Conservation (phyloP, 2,888 invertebrate genomes). For the Rotaria sp. region DNA sequence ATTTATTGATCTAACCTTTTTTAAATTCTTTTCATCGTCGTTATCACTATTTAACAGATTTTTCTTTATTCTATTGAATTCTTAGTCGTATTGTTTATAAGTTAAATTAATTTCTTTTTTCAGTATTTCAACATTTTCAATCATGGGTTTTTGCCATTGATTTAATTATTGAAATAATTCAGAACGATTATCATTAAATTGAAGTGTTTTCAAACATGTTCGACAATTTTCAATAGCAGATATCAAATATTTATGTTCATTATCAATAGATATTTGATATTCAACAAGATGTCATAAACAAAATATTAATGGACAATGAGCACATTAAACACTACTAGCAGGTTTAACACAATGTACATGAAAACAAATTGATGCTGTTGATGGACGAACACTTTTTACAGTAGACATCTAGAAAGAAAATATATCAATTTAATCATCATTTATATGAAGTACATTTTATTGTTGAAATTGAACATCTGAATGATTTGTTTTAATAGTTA, state of each 20-base stretch:
- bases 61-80: not conserved
- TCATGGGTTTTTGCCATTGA: not conserved
- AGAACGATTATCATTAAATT: not conserved
- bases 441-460: too few relatives aligned
- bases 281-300: conserved; percentile 8
- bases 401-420: not conserved
- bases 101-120: not conserved
- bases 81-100: not conserved
- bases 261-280: not conserved
- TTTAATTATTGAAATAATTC: not conserved
- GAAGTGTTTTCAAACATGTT: not conserved
- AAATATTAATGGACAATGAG: not conserved
- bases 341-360: not conserved
- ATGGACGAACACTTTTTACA: not conserved
- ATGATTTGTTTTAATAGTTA: too few relatives aligned
- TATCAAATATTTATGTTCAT: not conserved
- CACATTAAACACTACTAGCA: not conserved
- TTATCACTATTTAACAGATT: not conserved
- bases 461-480: too few relatives aligned
- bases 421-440: not conserved
- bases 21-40: not conserved
- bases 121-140: not conserved
- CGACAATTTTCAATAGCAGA: not conserved
- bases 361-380: not conserved
- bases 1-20: not conserved